Evolutionary conservation across 2,113 vertebrate species (phyloP), one percentile per base, ranked within the genome.

Genomic region (Climacteris rufus): DNA sequence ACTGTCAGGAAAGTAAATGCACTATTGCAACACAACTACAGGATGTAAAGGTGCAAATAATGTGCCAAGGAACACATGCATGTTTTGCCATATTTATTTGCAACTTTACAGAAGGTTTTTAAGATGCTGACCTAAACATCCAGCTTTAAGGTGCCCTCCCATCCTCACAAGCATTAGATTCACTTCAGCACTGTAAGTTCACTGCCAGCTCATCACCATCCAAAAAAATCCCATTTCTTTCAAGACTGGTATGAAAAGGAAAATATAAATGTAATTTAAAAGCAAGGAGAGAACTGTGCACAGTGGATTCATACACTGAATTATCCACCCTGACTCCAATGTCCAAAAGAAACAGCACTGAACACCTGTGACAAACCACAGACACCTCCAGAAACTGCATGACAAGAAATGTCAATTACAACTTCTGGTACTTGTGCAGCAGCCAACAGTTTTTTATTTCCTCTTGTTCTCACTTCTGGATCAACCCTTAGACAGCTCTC

Each of bases 241-340:
- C 78, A 39, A 81, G 27, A 2, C 31, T 65, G 20, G 4, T 57
- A 72, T 17, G 69, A 84, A 76, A 87, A 81, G 18, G 40, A 56
- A 92, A 76, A 56, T 5, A 52, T 5, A 45, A 83, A 64, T 16
- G 16, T 1, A 3, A 21, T 25, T 83, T 75, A 27, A 24, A 45
- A 15, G 57, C 13, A 49, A 47, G 59, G 12, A 64, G 5, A 37
- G 15, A 56, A 42, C 5, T 13, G 52, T 10, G 56, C 18, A 25
- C 33, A n/a, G 4, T 27, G 14, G 31, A 61, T 72, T 68, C 0
- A 0, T 22, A 52, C 6, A 28, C 3, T 61, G 42, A 35, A 45
- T 45, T 40, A 61, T 17, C 27, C 17, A 70, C n/a, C 27, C 21
- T 15, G 22, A 75, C 16, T 35, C 27, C n/a, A 54, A 1, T 2